Evolutionary conservation across 2,113 vertebrate genomes (phyloP), one percentile per base, ranked within the genome.

Genomic region (Pteruthius melanotis): DNA sequence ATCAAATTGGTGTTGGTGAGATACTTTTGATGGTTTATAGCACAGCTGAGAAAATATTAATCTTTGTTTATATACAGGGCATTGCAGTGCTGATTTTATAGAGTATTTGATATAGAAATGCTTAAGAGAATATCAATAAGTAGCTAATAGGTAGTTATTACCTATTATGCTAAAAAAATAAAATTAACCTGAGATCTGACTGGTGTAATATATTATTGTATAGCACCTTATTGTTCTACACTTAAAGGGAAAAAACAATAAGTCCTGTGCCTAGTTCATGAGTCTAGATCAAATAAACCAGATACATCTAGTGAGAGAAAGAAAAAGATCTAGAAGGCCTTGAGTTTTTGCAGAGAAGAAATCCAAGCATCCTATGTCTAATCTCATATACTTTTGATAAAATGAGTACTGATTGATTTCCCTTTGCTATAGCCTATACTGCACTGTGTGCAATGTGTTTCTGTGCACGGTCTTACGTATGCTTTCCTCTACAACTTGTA

Each of bases 181-280:
- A 81, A 66, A 71, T 52, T 89, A 13, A 63, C 5, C 24, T 83
- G 57, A 64, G 8, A 64, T 15, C 6, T 64, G 35, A 40, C 8
- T 45, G 5, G 13, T 71, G 18, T 39, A 37, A 57, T 70, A 24
- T 30, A 17, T 45, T 68, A 23, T 40, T 81, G 4, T 24, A 24
- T 15, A 78, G 17, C 27, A 90, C 31, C 26, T 77, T 72, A 44
- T 27, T 65, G 8, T 49, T 57, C 10, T 16, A 49, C 10, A 19
- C 15, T 35, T 49, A 6, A 15, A 33, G 24, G 6, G 2, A 0
- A 7, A 2, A 24, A 31, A 61, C 27, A 31, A 5, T 8, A n/a
- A 66, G 11, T 10, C 14, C 8, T 19, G 5, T 35, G 49, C 10
- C 23, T 74, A 49, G 18, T 52, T 74, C 7, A 20, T 44, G 15